A percentile compares a stretch with the other conserved stretches of the same genome.
Evolutionary conservation across 2,888 invertebrate species (phyloP).

Genomic region (Trichacis sp.): DNA sequence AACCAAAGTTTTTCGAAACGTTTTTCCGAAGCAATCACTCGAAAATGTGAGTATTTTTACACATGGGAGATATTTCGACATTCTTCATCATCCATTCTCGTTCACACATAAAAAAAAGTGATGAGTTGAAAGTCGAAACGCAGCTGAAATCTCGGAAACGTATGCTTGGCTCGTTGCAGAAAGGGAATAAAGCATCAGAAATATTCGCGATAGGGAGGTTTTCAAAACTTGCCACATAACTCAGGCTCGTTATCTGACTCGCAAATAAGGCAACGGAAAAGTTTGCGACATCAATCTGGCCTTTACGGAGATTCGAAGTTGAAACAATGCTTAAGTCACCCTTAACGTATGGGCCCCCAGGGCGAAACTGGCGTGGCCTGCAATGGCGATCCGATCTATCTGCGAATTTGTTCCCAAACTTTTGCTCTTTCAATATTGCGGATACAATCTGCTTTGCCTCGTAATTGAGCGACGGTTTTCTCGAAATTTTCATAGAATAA

Average conservation of each 20-base stretch:
- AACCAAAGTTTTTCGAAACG: too few relatives aligned
- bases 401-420: conserved; percentile 48
- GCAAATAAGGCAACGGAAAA: conserved; percentile 69
- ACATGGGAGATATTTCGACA: too few relatives aligned
- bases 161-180: conserved; percentile 20
- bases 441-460: conserved; percentile 5
- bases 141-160: conserved; percentile 8
- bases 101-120: too few relatives aligned
- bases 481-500: too few relatives aligned
- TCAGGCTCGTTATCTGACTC: conserved; percentile 70
- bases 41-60: too few relatives aligned
- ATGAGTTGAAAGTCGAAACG: too few relatives aligned
- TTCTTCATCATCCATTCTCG: too few relatives aligned
- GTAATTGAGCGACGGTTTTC: too few relatives aligned
- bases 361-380: conserved; percentile 51
- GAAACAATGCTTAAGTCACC: conserved; percentile 69
- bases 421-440: conserved; percentile 27
- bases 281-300: conserved; percentile 69
- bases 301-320: conserved; percentile 68
- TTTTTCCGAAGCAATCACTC: too few relatives aligned
- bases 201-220: conserved; percentile 53
- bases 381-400: conserved; percentile 55
- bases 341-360: conserved; percentile 67
- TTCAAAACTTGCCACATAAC: conserved; percentile 66
- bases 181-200: conserved; percentile 58